Evolutionary conservation across 2,888 invertebrate species (phyloP).

Genomic region (Bhutanitis thaidina): DNA sequence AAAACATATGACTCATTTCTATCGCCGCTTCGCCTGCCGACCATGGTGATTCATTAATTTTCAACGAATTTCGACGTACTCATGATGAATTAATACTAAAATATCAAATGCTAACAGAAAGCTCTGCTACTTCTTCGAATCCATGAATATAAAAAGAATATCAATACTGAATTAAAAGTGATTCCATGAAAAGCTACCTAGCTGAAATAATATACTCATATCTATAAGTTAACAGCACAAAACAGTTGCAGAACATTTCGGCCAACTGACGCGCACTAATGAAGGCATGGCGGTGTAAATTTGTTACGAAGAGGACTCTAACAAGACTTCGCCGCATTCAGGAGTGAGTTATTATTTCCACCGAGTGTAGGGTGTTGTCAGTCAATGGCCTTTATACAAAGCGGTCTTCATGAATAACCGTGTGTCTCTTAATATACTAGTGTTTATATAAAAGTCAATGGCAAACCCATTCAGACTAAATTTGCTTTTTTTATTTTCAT

Average conservation of each 20-base stretch:
- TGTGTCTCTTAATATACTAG: neutral
- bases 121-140: no score
- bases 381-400: conserved; percentile 14
- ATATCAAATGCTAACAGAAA: no score
- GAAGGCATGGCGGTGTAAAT: conserved; percentile 15
- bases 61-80: no score
- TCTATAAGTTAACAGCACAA: neutral
- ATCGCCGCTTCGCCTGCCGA: no score
- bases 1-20: no score
- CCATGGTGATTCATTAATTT: no score
- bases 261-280: conserved; percentile 16
- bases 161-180: no score
- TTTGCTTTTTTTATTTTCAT: neutral
- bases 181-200: neutral
- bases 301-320: conserved; percentile 13
- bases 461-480: neutral
- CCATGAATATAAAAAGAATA: no score
- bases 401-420: conserved; percentile 6
- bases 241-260: conserved; percentile 12
- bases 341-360: conserved; percentile 15
- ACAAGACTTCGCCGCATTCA: conserved; percentile 16
- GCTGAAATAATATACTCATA: neutral
- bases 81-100: no score
- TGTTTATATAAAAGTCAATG: neutral
- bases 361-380: conserved; percentile 9